phyloP scores from a whole-genome alignment of 2,797 vertebrate species.

The Falco concolor region DNA sequence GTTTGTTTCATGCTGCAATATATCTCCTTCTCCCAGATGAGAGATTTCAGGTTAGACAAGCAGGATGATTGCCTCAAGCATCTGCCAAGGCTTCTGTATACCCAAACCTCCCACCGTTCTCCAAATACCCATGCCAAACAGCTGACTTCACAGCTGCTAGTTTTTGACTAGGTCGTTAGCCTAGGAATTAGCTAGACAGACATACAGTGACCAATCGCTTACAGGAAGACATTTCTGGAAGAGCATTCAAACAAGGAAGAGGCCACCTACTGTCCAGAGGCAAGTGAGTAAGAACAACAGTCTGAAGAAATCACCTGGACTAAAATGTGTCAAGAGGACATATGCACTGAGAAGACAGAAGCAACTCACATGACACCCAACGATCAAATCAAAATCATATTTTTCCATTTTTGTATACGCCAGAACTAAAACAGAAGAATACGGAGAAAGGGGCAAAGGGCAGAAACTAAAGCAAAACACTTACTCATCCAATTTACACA shows the following conservation, averaged over 20 bases:
- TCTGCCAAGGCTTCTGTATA: neutral
- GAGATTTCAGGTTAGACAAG: slow-evolving; percentile 7
- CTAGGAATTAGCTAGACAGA: neutral
- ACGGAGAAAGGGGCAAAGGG: neutral
- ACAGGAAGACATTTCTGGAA: neutral
- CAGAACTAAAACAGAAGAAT: neutral
- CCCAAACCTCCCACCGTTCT: neutral
- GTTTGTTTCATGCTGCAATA: neutral
- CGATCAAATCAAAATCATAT: neutral
- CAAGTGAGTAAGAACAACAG: neutral
- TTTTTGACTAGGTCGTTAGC: neutral
- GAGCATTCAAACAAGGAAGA: neutral
- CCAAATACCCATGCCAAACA: neutral
- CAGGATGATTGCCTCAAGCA: neutral
- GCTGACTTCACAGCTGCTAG: neutral
- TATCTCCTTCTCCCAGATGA: neutral
- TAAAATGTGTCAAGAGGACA: neutral
- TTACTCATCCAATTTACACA: neutral
- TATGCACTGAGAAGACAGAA: neutral
- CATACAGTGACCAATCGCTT: neutral
- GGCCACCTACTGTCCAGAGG: neutral
- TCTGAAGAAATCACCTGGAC: neutral
- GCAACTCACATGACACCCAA: neutral
- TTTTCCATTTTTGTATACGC: neutral
- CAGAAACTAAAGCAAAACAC: neutral